Percentiles rank a stretch among this genome's conserved stretches.
Conservation (phyloP, 2,888 invertebrate genomes). For the Hydroisotoma schaefferi region DNA sequence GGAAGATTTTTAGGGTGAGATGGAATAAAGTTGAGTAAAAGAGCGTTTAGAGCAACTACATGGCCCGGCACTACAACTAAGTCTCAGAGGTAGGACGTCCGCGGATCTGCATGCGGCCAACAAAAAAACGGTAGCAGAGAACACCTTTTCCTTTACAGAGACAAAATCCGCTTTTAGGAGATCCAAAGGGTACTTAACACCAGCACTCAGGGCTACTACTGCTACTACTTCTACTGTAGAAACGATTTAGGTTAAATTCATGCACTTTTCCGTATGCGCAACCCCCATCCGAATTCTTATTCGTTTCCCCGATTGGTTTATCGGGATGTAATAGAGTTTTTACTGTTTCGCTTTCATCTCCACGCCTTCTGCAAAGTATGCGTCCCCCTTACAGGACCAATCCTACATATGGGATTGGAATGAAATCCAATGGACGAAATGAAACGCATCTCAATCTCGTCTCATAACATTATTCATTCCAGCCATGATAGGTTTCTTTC, state of each 20-base stretch:
- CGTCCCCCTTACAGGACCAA: slow-evolving; percentile 44
- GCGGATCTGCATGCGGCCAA: neutral
- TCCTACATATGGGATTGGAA: slow-evolving; percentile 16
- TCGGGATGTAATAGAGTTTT: slow-evolving; percentile 49
- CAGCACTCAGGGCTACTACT: too few relatives aligned
- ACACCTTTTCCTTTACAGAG: slow-evolving; percentile 18
- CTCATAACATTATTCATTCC: slow-evolving; percentile 1
- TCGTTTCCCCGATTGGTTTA: slow-evolving; percentile 49
- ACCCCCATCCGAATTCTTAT: slow-evolving; percentile 46
- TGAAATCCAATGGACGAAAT: too few relatives aligned
- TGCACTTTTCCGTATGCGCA: slow-evolving; percentile 48
- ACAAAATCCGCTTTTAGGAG: slow-evolving; percentile 40
- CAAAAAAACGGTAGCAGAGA: slow-evolving; percentile 1
- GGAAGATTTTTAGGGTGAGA: too few relatives aligned
- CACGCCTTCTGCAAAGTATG: slow-evolving; percentile 49
- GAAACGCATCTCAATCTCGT: neutral
- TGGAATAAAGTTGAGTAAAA: too few relatives aligned
- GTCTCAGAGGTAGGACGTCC: neutral
- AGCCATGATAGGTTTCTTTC: neutral
- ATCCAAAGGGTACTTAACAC: slow-evolving; percentile 45
- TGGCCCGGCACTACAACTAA: too few relatives aligned
- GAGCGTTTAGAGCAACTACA: too few relatives aligned
- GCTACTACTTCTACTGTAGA: too few relatives aligned
- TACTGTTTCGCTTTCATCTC: slow-evolving; percentile 49
- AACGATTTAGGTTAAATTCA: slow-evolving; percentile 46